Conservation (phyloP, 2,888 invertebrate genomes). For the Caenorhabditis sulstoni region DNA sequence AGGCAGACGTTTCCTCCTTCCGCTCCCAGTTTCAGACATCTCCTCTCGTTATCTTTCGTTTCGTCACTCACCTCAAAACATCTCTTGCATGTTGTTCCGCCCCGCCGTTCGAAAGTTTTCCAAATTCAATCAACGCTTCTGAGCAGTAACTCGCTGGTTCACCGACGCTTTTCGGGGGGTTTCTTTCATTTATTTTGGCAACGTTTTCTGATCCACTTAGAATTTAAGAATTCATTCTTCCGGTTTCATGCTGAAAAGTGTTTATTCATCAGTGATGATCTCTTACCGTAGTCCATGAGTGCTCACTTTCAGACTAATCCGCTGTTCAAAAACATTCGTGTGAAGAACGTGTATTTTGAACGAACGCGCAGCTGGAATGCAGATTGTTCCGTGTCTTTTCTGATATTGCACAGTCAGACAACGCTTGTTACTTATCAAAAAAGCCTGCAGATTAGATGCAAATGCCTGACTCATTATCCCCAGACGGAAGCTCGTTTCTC, state of each 20-base stretch:
- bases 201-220: background rate
- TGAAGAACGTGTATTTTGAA: too few relatives aligned
- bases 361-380: background rate
- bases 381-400: background rate
- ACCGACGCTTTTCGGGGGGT: background rate
- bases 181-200: background rate
- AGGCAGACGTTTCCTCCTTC: background rate
- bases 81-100: background rate
- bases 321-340: too few relatives aligned
- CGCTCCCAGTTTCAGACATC: constrained; percentile 14
- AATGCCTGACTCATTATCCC: too few relatives aligned
- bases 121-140: constrained; percentile 33
- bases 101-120: constrained; percentile 5
- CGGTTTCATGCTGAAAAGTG: too few relatives aligned
- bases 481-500: too few relatives aligned
- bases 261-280: too few relatives aligned
- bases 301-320: too few relatives aligned
- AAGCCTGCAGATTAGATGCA: too few relatives aligned
- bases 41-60: background rate
- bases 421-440: too few relatives aligned
- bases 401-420: background rate
- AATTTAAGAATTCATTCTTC: too few relatives aligned
- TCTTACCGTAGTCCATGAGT: too few relatives aligned
- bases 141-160: background rate
- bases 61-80: constrained; percentile 13